Percentiles rank a stretch among this genome's conserved stretches.
Evolutionary conservation across 2,113 vertebrate genomes (phyloP).

Genomic region (Struthidea cinerea): DNA sequence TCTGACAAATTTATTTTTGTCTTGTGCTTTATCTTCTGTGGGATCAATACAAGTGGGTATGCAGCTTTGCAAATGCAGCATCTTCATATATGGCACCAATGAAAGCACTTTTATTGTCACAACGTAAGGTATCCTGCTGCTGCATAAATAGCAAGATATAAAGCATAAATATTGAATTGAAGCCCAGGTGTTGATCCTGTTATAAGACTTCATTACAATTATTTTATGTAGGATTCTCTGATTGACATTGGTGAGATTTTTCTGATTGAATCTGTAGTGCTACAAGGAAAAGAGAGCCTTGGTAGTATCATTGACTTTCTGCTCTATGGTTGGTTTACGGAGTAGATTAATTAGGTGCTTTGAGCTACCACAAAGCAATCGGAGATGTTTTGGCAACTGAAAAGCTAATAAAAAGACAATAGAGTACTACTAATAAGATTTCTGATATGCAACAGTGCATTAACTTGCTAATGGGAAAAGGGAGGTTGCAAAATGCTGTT

Average conservation of each 20-base stretch:
- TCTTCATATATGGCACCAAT: neutral
- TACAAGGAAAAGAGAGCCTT: neutral
- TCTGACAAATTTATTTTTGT: neutral
- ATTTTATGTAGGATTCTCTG: neutral
- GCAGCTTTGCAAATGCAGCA: neutral
- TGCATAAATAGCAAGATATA: neutral
- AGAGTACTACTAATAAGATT: slow-evolving; percentile 9
- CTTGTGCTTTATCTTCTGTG: neutral
- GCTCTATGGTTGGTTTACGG: neutral
- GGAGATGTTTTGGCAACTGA: neutral
- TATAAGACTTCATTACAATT: neutral
- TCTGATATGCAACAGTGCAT: neutral
- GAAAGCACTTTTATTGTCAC: neutral
- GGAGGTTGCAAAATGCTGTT: neutral
- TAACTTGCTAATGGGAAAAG: neutral
- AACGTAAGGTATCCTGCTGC: neutral
- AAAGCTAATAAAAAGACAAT: slow-evolving; percentile 10
- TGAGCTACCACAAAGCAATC: neutral
- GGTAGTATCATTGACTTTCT: neutral
- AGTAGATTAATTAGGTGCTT: slow-evolving; percentile 6
- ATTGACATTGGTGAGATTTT: neutral
- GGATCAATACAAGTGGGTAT: neutral
- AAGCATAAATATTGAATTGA: neutral
- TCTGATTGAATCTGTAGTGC: neutral
- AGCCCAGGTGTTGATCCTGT: neutral